These are phyloP conservation scores for Zosterops borbonicus DNA, from an alignment of 2,113 vertebrate genomes.

Conservation along the genomic window DNA sequence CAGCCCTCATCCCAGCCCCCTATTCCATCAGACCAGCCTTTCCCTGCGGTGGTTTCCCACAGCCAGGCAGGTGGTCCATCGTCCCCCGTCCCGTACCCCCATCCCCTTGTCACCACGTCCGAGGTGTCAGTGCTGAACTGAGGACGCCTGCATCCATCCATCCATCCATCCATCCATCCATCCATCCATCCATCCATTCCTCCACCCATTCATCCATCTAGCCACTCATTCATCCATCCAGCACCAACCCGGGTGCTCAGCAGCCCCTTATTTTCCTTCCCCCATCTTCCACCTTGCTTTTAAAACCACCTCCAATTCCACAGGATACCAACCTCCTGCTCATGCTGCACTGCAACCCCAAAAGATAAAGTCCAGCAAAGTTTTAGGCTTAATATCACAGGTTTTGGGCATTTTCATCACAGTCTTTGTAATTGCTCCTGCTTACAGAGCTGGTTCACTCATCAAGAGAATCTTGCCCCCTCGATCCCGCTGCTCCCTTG, in stretches of 20 bases:
- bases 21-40: neutral
- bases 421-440: neutral
- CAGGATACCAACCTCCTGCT: neutral
- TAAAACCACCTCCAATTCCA: neutral
- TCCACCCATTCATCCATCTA: neutral
- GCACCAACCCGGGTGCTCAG: neutral
- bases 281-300: neutral
- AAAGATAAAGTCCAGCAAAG: constrained; percentile 25
- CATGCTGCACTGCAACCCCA: neutral
- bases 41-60: neutral
- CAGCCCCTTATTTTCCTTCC: neutral
- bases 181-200: neutral
- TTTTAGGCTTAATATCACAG: neutral
- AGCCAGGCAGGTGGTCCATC: neutral
- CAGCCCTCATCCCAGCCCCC: rapidly evolving
- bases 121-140: neutral
- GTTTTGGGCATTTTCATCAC: neutral
- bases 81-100: rapidly evolving
- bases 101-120: neutral
- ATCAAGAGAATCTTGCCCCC: neutral
- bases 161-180: neutral
- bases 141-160: neutral
- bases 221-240: neutral
- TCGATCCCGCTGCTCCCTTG: neutral
- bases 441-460: neutral